Conservation (phyloP, 2,113 vertebrate species). For the Laticauda colubrina region DNA sequence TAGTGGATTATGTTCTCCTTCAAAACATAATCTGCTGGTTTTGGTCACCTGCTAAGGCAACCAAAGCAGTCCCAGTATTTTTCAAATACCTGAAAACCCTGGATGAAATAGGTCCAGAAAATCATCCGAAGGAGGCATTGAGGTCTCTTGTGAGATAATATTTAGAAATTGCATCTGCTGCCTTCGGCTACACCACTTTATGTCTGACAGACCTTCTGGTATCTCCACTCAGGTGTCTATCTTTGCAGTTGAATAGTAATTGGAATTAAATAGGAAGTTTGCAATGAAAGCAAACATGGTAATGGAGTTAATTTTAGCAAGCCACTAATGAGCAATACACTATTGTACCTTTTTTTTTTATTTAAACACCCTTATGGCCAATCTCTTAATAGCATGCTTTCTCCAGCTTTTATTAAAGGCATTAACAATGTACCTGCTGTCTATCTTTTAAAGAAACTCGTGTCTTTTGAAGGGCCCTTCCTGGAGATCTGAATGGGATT, state of each 20-base stretch:
- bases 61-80: background rate
- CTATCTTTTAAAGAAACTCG: slow-evolving; percentile 57
- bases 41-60: background rate
- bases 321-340: slow-evolving; percentile 54
- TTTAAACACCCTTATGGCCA: slow-evolving; percentile 50
- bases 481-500: slow-evolving; percentile 52
- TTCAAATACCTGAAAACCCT: background rate
- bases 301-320: slow-evolving; percentile 66
- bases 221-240: background rate
- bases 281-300: slow-evolving; percentile 56
- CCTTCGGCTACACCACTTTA: background rate
- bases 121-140: background rate
- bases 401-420: slow-evolving; percentile 56
- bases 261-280: slow-evolving; percentile 48
- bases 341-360: slow-evolving; percentile 15
- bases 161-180: background rate
- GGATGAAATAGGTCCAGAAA: background rate
- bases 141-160: background rate
- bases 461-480: slow-evolving; percentile 50
- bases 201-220: background rate
- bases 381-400: slow-evolving; percentile 50
- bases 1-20: background rate
- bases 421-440: slow-evolving; percentile 59
- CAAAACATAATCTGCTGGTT: background rate
- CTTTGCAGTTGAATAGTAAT: background rate